Conservation (phyloP, 2,113 vertebrate genomes). For the Ranitomeya variabilis region DNA sequence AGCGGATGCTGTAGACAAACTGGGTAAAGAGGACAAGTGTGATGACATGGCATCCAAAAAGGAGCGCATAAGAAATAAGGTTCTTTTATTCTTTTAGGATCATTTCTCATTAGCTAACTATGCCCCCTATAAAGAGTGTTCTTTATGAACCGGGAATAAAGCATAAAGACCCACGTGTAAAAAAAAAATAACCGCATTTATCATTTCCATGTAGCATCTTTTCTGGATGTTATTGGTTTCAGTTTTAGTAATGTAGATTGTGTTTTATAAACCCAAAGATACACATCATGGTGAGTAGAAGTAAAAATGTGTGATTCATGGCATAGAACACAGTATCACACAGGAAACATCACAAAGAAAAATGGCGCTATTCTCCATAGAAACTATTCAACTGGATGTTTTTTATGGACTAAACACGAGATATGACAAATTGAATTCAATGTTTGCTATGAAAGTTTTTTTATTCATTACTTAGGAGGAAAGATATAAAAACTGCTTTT, state of each 20-base stretch:
- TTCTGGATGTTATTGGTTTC: constrained; percentile 22
- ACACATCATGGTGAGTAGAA: constrained; percentile 19
- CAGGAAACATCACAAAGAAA: not conserved
- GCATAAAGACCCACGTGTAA: constrained; percentile 29
- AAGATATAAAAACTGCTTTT: not conserved
- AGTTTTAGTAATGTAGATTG: not conserved
- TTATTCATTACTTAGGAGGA: not conserved
- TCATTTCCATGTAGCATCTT: constrained; percentile 44
- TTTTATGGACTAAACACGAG: not conserved
- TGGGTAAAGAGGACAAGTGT: constrained; percentile 83
- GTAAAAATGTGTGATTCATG: not conserved
- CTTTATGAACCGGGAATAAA: constrained; percentile 54
- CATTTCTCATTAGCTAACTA: constrained; percentile 65
- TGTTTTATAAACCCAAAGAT: not conserved
- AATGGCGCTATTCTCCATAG: not conserved
- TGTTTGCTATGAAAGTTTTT: not conserved
- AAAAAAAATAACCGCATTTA: not conserved
- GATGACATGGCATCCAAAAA: constrained; percentile 83
- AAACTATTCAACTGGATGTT: not conserved
- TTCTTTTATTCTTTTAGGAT: constrained; percentile 73
- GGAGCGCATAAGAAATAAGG: constrained; percentile 91
- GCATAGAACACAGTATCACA: not conserved
- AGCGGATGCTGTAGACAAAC: constrained; percentile 80
- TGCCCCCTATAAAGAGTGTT: constrained; percentile 58
- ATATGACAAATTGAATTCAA: not conserved